Base-by-base conservation (phyloP, 2,113 vertebrate genomes). In the Nanorana parkeri region DNA sequence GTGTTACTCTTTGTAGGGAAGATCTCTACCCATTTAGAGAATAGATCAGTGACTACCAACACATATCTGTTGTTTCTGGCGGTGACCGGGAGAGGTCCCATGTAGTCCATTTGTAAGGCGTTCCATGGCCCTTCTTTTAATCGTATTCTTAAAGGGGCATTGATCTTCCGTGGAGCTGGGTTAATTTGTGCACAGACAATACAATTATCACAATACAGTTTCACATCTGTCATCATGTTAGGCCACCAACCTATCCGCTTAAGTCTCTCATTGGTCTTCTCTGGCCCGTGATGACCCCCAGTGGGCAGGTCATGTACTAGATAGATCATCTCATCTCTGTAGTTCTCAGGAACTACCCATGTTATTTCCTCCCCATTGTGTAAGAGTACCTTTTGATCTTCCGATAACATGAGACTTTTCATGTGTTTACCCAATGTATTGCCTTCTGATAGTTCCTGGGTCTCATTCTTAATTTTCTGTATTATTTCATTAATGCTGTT, bases 21-120 rank as follows among this genome's bases (percentile, higher is more conserved):
- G 13, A 66, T 66, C 15, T 66, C 63, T 11, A 66, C 67, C 36
- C 67, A 68, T 68, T 68, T 68, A n/a, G 67, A 68, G 19, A 68
- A 68, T 17, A 68, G 13, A 68, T 41, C 32, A 4, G 66, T 36
- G 5, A 68, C 28, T 41, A 68, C 29, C n/a, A 68, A 15, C 1
- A 41, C 3, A 5, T 3, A 47, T 41, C 41, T 3, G 4, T 36
- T 68, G 32, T 68, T 68, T 68, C 32, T 68, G 5, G 66, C 4
- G 3, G 66, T 68, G 17, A 20, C 41, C 15, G 28, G 66, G 5
- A 68, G 29, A 5, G 32, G 19, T 7, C 66, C 32, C 66, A 68
- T 41, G 28, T 36, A 41, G 20, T 47, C n/a, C n/a, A n/a, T n/a
- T n/a, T n/a, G n/a, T n/a, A n/a, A n/a, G n/a, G n/a, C n/a, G n/a